phyloP scores from a whole-genome alignment of 2,113 vertebrate species.

The Podilymbus podiceps region DNA sequence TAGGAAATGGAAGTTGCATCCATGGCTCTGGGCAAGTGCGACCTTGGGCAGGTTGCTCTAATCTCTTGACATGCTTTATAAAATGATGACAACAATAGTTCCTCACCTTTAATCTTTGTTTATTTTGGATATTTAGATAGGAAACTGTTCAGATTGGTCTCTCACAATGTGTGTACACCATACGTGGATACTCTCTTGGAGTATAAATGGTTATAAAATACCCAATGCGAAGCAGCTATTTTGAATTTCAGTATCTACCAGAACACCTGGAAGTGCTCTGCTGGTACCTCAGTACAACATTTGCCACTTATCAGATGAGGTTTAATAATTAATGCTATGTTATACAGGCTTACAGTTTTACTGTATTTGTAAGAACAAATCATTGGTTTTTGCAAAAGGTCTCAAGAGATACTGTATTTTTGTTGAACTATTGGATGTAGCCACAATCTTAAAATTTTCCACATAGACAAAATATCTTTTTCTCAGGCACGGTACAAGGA shows the following conservation, averaged over 20 bases:
- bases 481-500: background rate
- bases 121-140: background rate
- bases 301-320: background rate
- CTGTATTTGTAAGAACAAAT: background rate
- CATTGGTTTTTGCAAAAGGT: background rate
- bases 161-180: background rate
- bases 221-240: background rate
- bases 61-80: background rate
- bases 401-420: background rate
- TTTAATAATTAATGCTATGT: background rate
- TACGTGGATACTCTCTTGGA: background rate
- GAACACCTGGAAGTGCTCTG: background rate
- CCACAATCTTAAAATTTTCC: background rate
- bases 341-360: background rate
- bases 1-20: background rate
- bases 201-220: background rate
- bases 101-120: background rate
- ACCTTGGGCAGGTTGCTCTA: background rate
- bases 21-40: fast-evolving
- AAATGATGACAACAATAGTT: background rate
- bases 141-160: background rate
- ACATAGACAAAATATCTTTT: background rate
- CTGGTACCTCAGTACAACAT: background rate
- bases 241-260: background rate
- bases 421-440: background rate